Evolutionary conservation across 2,888 invertebrate genomes (phyloP).

Genomic region (Cistogaster globosa): DNA sequence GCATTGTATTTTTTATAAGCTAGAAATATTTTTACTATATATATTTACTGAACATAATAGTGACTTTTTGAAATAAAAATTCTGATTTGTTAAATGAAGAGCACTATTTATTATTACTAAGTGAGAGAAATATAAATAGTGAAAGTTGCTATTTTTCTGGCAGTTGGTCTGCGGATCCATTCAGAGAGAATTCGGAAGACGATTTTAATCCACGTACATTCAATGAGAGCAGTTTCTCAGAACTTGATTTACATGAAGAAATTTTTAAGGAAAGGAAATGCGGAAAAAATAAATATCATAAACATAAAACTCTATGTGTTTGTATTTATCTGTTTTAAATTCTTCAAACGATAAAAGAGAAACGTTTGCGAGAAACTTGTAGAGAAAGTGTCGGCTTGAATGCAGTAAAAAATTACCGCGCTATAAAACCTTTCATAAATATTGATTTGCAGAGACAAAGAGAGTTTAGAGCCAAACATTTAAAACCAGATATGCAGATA

Average conservation of each 20-base stretch:
- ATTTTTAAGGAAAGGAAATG: conserved; percentile 11
- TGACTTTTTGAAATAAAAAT: conserved; percentile 30
- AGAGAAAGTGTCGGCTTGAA: no score
- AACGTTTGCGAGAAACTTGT: not conserved
- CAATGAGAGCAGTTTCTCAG: conserved; percentile 1
- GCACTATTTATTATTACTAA: conserved; percentile 31
- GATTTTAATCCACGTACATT: conserved; percentile 20
- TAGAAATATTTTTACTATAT: conserved; percentile 38
- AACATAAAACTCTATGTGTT: not conserved
- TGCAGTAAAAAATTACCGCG: no score
- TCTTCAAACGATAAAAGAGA: not conserved
- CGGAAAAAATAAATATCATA: conserved; percentile 1
- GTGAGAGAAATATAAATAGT: not conserved
- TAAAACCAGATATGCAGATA: no score
- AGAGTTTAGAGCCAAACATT: no score
- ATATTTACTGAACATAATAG: conserved; percentile 30
- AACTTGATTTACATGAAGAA: conserved; percentile 6
- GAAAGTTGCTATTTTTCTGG: conserved; percentile 25
- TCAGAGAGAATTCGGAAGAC: conserved; percentile 24
- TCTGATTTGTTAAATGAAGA: conserved; percentile 25
- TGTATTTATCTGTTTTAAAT: not conserved
- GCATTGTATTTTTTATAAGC: conserved; percentile 38
- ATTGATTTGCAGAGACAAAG: no score
- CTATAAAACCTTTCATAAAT: no score
- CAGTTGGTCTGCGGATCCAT: conserved; percentile 29